Evolutionary conservation across 2,113 vertebrate species (phyloP), one percentile per base, ranked within the genome.

Genomic region (Trinectes maculatus): DNA sequence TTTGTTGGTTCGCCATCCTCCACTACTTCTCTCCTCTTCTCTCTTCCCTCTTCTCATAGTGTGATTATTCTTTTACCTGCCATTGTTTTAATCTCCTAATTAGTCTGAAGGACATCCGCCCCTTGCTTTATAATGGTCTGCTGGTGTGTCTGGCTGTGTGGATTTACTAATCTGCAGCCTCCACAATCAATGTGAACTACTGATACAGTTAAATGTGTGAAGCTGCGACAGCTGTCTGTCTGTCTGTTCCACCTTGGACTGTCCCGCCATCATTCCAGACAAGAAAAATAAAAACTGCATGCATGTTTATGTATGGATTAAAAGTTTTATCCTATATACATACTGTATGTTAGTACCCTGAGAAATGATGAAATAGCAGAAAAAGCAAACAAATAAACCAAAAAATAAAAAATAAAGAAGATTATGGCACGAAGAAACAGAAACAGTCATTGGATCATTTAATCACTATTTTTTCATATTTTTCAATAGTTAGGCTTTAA

Each of bases 81-180:
- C 89, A 93, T 93, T 94, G 93, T 92, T 95, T 93, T 95, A 95
- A 96, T 93, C 94, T 94, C 81, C 89, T 96, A 95, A 97, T 98
- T 95, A 94, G 91, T 91, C 92, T 96, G 95, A 98, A 99, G 96
- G 96, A 89, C 97, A 94, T 89, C 83, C 89, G 85, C 79, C 80
- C 81, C 77, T 83, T 75, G 86, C 71, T 74, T 89, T 80, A 77
- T 74, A 87, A 84, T 74, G 68, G 83, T 74, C 66, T 46, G 59
- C 53, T 74, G 67, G 61, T 86, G 67, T 79, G 69, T 81, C 79
- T 81, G 85, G 26, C 52, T 39, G 79, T 60, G 52, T 64, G 69
- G 13, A 15, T 37, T 37, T 46, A 62, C 62, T 88, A 79, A 86
- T 87, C 82, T 83, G 61, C 61, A 75, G 71, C 72, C 80, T 39